These are phyloP conservation scores for Catharus fuscescens DNA, from an alignment of 2,113 vertebrate genomes.

Conservation along the genomic window DNA sequence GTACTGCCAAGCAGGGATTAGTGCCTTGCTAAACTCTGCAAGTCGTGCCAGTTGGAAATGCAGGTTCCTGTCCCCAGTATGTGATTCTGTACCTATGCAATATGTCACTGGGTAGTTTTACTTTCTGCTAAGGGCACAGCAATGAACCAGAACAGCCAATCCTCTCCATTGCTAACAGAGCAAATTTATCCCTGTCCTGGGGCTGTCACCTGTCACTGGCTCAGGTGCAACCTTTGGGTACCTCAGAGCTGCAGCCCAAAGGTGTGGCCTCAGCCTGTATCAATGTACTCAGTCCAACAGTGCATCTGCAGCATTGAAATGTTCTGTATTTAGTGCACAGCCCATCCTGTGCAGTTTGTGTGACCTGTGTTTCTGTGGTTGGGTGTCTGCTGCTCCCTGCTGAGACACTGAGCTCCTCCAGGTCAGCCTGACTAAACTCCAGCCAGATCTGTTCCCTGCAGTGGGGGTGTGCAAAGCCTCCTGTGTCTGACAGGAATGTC, in stretches of 20 bases:
- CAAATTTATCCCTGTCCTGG: background rate
- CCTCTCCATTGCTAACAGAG: background rate
- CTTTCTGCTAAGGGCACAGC: background rate
- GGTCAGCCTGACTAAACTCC: background rate
- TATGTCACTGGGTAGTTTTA: background rate
- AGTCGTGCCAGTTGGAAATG: background rate
- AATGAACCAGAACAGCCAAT: background rate
- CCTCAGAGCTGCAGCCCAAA: background rate
- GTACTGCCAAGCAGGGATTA: constrained; percentile 6
- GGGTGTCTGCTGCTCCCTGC: background rate
- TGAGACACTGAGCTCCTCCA: background rate
- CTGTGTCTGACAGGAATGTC: background rate
- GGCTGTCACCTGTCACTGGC: background rate
- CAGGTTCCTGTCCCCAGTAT: background rate
- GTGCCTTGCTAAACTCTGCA: background rate
- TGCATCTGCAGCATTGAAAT: background rate
- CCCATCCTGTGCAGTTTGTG: background rate
- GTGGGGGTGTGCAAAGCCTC: background rate
- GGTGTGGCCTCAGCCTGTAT: accelerated
- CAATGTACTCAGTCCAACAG: accelerated
- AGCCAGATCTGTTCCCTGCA: background rate
- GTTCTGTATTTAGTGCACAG: background rate
- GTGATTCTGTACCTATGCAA: background rate
- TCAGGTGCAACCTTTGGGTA: background rate
- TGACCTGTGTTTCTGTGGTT: accelerated